Evolutionary conservation across 2,113 vertebrate species (phyloP).

Genomic region (Onychostoma macrolepis): DNA sequence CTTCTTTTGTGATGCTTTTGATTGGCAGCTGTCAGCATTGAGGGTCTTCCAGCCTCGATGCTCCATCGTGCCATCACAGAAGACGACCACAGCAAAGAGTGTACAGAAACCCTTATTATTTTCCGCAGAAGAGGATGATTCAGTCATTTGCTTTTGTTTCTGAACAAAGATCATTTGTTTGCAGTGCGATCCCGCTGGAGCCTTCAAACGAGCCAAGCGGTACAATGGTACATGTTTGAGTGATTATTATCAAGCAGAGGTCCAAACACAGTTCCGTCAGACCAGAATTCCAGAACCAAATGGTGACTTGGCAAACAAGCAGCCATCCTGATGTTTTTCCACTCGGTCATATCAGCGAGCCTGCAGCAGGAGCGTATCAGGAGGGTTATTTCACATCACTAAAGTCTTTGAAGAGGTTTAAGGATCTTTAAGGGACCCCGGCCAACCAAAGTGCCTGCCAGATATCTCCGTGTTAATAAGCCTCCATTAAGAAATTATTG

Average conservation of each 20-base stretch:
- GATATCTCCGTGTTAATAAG: constrained; percentile 71
- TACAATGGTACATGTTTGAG: constrained; percentile 17
- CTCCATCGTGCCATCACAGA: constrained; percentile 11
- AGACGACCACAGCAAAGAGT: constrained; percentile 14
- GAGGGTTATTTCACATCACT: constrained; percentile 10
- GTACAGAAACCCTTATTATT: constrained; percentile 34
- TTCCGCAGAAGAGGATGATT: constrained; percentile 13
- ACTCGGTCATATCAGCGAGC: not conserved
- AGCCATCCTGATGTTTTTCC: constrained; percentile 7
- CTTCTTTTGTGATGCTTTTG: not conserved
- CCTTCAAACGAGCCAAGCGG: constrained; percentile 16
- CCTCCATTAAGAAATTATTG: constrained; percentile 78
- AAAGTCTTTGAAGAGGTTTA: constrained; percentile 50
- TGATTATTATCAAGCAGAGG: constrained; percentile 25
- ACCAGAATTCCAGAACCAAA: not conserved
- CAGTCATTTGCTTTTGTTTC: constrained; percentile 41
- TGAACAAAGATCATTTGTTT: constrained; percentile 47
- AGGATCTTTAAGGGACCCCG: constrained; percentile 48
- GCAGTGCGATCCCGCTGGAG: constrained; percentile 9
- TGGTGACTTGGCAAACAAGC: not conserved
- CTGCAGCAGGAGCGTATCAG: not conserved
- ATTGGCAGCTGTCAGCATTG: constrained; percentile 22
- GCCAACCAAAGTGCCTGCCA: constrained; percentile 66
- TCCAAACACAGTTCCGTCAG: not conserved
- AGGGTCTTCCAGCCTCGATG: constrained; percentile 8